Evolutionary conservation across 2,888 invertebrate species (phyloP), one percentile per base, ranked within the genome.

Genomic region (Pomacea canaliculata): DNA sequence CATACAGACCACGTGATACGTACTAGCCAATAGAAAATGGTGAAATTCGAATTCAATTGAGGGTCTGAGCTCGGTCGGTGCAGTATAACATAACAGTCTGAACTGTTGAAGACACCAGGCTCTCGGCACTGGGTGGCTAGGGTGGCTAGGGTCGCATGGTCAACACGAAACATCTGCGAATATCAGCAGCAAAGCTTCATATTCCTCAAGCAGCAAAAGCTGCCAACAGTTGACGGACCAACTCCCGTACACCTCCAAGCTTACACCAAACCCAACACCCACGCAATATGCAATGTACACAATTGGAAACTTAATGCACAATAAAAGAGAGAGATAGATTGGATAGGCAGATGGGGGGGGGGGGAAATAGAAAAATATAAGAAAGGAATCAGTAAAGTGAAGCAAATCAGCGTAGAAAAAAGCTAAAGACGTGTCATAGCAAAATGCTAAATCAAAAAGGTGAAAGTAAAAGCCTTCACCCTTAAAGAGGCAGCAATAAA

Each of bases 1-100:
- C 16, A 56, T 4, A 0, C 16, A 56, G 51, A 56, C 51, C 51
- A 56, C 51, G 51, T 56, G 51, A 56, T 13, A 56, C 79, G 70
- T 70, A 81, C 81, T 78, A 76, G 65, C 87, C 87, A 87, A 67
- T 83, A 85, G 71, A 85, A 87, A 13, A 86, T 60, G 0, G 77
- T 18, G 65, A 56, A 23, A 70, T 65, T 65, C 56, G 69, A 72
- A 18, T 48, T 27, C 46, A 12, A 48, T 18, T 27, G 4, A 19
- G 27, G 13, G 27, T 79, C 77, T 23, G 77, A 70, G 48, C 71
- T 71, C 51, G 78, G 80, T 37, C 77, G 70, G 23, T 81, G 79
- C 37, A 74, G 72, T 9, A 86, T 77, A 13, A 86, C 70, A 77
- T 86, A 87, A 73, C 86, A 86, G 16, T 83, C 79, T 51, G 83